Base-by-base conservation (phyloP, 2,888 invertebrate genomes). In the Uloborus plumipes region DNA sequence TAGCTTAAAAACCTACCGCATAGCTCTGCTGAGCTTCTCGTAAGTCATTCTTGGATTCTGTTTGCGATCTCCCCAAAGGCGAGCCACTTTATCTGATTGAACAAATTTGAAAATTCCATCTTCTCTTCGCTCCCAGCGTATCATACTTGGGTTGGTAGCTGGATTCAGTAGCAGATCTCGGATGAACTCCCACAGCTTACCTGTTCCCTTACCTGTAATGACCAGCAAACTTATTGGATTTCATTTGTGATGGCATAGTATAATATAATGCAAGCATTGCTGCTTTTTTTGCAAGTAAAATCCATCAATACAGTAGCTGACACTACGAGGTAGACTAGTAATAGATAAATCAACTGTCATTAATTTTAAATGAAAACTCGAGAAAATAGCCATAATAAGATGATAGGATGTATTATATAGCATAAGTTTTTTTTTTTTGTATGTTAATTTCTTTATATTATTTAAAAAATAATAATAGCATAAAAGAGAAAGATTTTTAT, bases 21-120 rank as follows among this genome's bases (percentile, higher is more conserved):
- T 95, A 18, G 96, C 96, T 85, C 96, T 90, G 89, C 95, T 95
- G 87, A 97, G 92, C 90, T 97, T 97, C 89, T 96, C 96, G 88
- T 96, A 97, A 59, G 94, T 96, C 96, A 97, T 97, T 88, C 93
- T 93, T 69, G 93, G 93, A 88, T 96, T 96, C 88, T 94, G 93
- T 88, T 96, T 96, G 88, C 94, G 90, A 84, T 92, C 92, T 4
- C 96, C 96, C 96, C 96, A 96, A 64, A 95, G 91, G 87, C 94
- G 92, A 1, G 96, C 96, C 6, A 96, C 94, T 88, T 94, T 93
- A 87, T 95, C 94, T 66, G 94, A 95, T 87, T 95, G 93, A 15
- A 95, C 94, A 87, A 97, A 95, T 86, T 95, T 93, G 90, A 97
- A 97, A 86, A 94, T 93, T 13, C 95, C 96, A 86, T 93, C 92